These are phyloP conservation scores for Platycercus adscitus DNA, from an alignment of 2,113 vertebrate genomes.

Conservation along the genomic window DNA sequence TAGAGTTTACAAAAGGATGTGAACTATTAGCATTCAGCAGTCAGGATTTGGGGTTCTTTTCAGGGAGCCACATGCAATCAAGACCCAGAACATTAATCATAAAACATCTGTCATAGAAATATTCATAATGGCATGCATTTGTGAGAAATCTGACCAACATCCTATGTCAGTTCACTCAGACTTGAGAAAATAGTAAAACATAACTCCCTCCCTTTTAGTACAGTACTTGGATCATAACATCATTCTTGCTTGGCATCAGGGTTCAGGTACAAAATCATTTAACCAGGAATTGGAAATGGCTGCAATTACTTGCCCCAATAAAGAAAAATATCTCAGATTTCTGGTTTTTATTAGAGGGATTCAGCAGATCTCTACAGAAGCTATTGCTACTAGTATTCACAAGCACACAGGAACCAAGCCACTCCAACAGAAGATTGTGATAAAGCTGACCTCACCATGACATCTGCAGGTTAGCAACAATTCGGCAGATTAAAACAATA, in stretches of 20 bases:
- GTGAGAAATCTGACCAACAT: background rate
- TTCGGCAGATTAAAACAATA: background rate
- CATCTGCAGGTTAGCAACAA: background rate
- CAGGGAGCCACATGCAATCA: background rate
- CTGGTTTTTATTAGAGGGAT: background rate
- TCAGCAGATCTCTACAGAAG: background rate
- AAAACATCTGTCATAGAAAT: background rate
- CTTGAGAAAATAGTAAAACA: background rate
- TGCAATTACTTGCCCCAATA: background rate
- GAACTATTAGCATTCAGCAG: background rate
- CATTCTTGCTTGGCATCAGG: background rate
- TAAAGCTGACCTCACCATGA: background rate
- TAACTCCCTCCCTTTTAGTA: background rate
- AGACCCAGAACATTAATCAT: background rate
- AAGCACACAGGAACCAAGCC: background rate
- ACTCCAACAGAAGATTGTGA: fast-evolving
- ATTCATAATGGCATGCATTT: background rate
- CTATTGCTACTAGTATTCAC: no score
- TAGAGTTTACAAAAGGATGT: background rate
- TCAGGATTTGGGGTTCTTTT: background rate
- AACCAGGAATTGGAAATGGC: background rate
- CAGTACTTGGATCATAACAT: background rate
- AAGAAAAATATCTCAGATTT: background rate
- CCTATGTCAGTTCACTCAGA: background rate
- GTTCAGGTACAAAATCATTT: background rate